A percentile compares a stretch with the other conserved stretches of the same genome.
phyloP scores from a whole-genome alignment of 2,888 invertebrate species.

The Patella depressa region DNA sequence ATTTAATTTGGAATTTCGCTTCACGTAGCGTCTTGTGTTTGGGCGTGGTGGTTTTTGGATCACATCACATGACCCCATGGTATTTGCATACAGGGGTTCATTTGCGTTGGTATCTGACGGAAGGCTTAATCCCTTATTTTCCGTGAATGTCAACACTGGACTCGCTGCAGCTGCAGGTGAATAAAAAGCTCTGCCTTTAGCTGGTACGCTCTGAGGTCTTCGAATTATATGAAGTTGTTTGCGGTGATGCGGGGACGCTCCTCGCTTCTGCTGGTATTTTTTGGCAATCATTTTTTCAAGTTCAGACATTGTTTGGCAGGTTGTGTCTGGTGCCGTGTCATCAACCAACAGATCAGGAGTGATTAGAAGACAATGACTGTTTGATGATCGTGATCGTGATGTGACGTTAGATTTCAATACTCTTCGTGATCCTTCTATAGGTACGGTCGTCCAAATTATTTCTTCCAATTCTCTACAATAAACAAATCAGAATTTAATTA shows the following conservation, averaged over 20 bases:
- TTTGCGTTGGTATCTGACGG: neutral
- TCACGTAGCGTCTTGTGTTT: neutral
- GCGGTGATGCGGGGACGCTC: neutral
- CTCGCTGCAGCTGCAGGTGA: neutral
- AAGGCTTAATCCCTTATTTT: neutral
- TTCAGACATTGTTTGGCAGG: neutral
- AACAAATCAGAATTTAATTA: neutral
- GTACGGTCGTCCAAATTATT: neutral
- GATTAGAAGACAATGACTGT: neutral
- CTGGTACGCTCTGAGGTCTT: neutral
- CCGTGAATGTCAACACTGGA: neutral
- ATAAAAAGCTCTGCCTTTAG: neutral
- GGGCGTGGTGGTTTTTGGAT: neutral
- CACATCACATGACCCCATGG: neutral
- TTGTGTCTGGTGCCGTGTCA: neutral
- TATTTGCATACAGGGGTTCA: neutral
- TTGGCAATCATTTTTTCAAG: constrained; percentile 1
- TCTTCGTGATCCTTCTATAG: too few species aligned
- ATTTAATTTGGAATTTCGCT: constrained; percentile 2
- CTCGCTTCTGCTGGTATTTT: constrained; percentile 3
- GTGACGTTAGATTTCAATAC: too few species aligned
- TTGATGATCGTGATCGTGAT: neutral
- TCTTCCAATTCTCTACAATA: neutral
- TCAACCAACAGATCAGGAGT: neutral
- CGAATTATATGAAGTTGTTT: constrained; percentile 3